These are phyloP conservation scores for Chionodraco myersi DNA, from an alignment of 2,113 vertebrate species.

Conservation along the genomic window DNA sequence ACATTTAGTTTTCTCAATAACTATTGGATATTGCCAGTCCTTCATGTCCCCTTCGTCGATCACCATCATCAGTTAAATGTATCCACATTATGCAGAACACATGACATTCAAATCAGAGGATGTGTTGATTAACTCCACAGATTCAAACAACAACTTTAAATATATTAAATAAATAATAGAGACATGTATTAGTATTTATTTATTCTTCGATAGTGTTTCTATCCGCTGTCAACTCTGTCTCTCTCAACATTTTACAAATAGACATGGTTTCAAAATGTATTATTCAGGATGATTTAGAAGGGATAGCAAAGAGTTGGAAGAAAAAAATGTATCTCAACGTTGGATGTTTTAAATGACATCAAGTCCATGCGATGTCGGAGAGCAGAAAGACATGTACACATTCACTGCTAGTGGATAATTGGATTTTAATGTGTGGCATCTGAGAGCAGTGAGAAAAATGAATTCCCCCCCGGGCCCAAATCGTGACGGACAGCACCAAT, in stretches of 20 bases:
- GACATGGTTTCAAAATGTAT: background rate
- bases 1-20: background rate
- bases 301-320: constrained; percentile 1
- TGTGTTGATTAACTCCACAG: background rate
- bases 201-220: background rate
- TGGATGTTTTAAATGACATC: constrained; percentile 41
- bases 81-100: background rate
- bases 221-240: background rate
- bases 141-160: background rate
- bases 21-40: no score
- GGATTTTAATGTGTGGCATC: constrained; percentile 68
- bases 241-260: background rate
- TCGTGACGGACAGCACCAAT: constrained; percentile 72
- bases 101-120: background rate
- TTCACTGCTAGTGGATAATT: constrained; percentile 65
- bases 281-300: constrained; percentile 33
- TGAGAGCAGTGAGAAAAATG: constrained; percentile 52
- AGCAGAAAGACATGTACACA: constrained; percentile 60
- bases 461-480: constrained; percentile 41
- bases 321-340: background rate
- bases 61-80: background rate
- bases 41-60: background rate
- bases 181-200: background rate
- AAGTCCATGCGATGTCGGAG: constrained; percentile 33
- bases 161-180: background rate